A percentile compares a stretch with the other conserved stretches of the same genome.
phyloP scores from a whole-genome alignment of 37 sponge, comb jelly and placozoan genomes.

The Cliona cf. orientalis region DNA sequence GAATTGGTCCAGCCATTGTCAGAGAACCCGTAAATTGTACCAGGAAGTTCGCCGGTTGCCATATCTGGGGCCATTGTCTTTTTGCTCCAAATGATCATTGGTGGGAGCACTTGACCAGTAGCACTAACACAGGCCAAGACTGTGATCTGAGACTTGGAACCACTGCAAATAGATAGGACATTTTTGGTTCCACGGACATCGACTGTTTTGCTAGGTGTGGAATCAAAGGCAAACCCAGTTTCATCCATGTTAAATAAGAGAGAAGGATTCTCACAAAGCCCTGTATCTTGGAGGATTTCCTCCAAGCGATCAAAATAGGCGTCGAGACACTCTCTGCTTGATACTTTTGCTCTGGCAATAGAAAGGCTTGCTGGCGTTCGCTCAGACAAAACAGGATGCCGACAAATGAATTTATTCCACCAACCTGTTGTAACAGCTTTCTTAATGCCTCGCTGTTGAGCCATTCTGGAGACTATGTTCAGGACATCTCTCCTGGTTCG shows the following conservation, averaged over 20 bases:
- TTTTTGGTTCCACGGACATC: constrained; percentile 1
- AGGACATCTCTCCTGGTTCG: no score
- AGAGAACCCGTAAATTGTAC: constrained; percentile 40
- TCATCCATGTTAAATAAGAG: constrained; percentile 42
- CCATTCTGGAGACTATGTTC: no score
- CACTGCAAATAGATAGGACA: constrained; percentile 2
- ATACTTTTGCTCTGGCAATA: constrained; percentile 22
- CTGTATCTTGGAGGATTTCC: constrained; percentile 31
- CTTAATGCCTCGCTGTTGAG: no score
- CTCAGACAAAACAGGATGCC: constrained; percentile 8
- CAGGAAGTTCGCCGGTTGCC: constrained; percentile 39
- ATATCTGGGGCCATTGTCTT: constrained; percentile 25
- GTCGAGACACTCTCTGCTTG: constrained; percentile 5
- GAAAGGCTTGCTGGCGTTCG: constrained; percentile 25
- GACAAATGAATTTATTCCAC: constrained; percentile 11
- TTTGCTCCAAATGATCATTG: constrained; percentile 26
- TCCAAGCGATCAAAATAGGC: constrained; percentile 37
- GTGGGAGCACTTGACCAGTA: constrained; percentile 28
- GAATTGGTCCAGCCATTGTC: constrained; percentile 41
- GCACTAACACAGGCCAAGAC: constrained; percentile 37
- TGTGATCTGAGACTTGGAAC: constrained; percentile 27
- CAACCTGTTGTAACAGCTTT: no score
- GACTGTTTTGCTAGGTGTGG: constrained; percentile 2
- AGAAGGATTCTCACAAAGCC: constrained; percentile 31
- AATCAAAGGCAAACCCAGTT: constrained; percentile 42